Conservation (phyloP, 30 jellyfish, hydroid and myxozoan genomes). For the Catostylus mosaicus region DNA sequence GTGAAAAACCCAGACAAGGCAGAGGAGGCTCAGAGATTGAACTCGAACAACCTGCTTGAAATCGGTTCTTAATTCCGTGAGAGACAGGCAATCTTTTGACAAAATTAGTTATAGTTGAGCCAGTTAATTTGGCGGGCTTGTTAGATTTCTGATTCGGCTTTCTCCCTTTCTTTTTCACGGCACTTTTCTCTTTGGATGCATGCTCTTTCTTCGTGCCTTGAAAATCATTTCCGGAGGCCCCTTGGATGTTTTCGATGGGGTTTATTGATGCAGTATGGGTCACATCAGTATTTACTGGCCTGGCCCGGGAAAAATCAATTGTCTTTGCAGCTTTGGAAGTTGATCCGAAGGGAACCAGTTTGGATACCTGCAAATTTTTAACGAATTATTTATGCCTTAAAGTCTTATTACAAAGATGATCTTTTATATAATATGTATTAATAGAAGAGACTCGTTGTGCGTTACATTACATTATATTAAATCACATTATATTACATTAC, state of each 20-base stretch:
- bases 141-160: background rate
- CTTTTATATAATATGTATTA: too few relatives aligned
- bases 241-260: background rate
- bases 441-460: too few relatives aligned
- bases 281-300: background rate
- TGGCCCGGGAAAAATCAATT: conserved; percentile 21
- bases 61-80: background rate
- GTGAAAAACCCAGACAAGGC: conserved; percentile 58
- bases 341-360: background rate
- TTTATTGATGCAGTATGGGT: too few relatives aligned
- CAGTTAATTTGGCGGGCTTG: background rate
- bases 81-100: conserved; percentile 1
- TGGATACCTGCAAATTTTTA: too few relatives aligned
- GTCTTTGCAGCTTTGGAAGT: conserved; percentile 9
- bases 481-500: too few relatives aligned
- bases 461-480: background rate
- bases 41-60: background rate
- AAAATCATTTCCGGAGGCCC: background rate
- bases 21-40: conserved; percentile 52
- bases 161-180: conserved; percentile 2
- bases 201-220: background rate
- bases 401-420: too few relatives aligned
- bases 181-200: background rate
- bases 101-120: background rate
- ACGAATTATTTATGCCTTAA: too few relatives aligned